Evolutionary conservation across 2,888 invertebrate species (phyloP).

Genomic region (Oxytorus armatus): DNA sequence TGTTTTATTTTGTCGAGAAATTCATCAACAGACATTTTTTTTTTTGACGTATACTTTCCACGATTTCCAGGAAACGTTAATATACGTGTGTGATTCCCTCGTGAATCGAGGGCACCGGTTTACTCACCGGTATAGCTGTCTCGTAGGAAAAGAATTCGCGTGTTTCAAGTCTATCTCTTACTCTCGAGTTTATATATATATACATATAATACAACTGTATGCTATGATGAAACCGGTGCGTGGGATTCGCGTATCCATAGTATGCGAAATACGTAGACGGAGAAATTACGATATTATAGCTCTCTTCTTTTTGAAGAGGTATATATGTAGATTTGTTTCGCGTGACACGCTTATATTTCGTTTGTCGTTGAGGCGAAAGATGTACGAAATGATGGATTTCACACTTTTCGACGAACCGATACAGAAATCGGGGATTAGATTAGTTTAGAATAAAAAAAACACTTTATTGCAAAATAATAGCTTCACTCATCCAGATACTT

Average conservation of each 20-base stretch:
- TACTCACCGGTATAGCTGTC: constrained; percentile 41
- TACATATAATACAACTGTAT: constrained; percentile 1
- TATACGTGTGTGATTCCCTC: constrained; percentile 62
- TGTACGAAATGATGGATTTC: no score
- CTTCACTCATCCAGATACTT: no score
- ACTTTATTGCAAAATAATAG: no score
- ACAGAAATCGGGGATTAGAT: no score
- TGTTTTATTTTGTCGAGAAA: constrained; percentile 16
- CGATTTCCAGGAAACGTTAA: constrained; percentile 68
- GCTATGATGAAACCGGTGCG: constrained; percentile 70
- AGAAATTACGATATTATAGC: constrained; percentile 51
- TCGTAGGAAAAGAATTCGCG: constrained; percentile 47
- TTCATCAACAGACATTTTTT: constrained; percentile 45
- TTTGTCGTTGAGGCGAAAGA: no score
- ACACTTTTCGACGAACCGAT: no score
- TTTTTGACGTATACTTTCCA: constrained; percentile 69
- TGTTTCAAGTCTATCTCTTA: constrained; percentile 36
- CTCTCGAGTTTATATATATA: constrained; percentile 6
- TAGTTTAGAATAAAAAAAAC: no score
- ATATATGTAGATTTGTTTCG: constrained; percentile 29
- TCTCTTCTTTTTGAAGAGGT: constrained; percentile 13
- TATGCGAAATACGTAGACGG: constrained; percentile 60
- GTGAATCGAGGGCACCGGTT: constrained; percentile 74
- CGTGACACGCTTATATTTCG: no score
- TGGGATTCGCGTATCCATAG: constrained; percentile 56